Conservation (phyloP, 1,140 invertebrate genomes). For the Drosophila ohnishii region DNA sequence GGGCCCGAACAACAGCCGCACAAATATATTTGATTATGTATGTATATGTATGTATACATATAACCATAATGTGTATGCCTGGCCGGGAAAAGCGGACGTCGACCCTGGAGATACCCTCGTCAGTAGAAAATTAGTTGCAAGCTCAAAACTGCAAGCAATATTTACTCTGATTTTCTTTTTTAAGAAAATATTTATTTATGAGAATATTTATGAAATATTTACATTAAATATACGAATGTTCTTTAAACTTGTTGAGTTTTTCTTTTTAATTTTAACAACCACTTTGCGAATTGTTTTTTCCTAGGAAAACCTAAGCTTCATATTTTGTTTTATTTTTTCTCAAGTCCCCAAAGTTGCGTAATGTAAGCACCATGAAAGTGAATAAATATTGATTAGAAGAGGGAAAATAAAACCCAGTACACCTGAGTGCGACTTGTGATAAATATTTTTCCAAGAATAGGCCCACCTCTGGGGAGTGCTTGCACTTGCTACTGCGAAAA, state of each 20-base stretch:
- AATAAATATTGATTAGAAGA: background rate
- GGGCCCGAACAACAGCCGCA: conserved; percentile 6
- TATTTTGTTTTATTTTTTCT: background rate
- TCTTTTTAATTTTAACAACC: background rate
- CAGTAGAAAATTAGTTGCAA: background rate
- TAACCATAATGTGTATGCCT: background rate
- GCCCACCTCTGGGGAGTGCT: background rate
- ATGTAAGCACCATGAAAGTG: background rate
- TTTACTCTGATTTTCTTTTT: too few relatives aligned
- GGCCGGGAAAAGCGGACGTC: background rate
- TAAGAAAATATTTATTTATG: too few relatives aligned
- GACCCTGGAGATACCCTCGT: conserved; percentile 19
- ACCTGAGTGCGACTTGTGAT: background rate
- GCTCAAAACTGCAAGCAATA: background rate
- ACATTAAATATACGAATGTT: background rate
- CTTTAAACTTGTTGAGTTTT: background rate
- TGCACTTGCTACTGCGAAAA: background rate
- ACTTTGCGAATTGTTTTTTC: background rate
- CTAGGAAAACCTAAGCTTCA: background rate
- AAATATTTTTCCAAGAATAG: background rate
- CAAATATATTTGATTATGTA: conserved; percentile 30
- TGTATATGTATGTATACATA: background rate
- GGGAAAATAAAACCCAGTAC: too few relatives aligned
- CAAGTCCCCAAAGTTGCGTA: background rate
- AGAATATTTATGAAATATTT: background rate